Evolutionary conservation across 2,888 invertebrate genomes (phyloP).

Genomic region (Onthophagus sagittarius): DNA sequence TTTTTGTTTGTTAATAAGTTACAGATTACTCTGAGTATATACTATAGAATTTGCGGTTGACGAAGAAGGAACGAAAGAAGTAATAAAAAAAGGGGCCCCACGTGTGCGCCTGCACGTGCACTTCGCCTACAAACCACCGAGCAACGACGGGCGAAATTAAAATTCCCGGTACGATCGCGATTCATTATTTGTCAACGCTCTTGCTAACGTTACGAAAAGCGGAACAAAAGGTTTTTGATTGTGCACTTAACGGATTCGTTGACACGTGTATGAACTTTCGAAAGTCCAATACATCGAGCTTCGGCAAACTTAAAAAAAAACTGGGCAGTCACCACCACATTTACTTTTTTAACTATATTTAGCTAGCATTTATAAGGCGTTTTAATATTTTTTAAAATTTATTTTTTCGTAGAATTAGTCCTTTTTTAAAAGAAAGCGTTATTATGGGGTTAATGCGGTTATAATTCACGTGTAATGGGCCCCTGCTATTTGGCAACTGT

Average conservation of each 20-base stretch:
- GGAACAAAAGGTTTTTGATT: not conserved
- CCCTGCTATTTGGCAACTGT: not conserved
- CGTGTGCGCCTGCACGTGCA: not conserved
- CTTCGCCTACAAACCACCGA: not conserved
- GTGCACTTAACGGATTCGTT: not conserved
- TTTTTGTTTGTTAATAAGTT: no score
- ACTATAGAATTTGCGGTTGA: no score
- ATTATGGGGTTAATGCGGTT: not conserved
- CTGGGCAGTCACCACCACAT: not conserved
- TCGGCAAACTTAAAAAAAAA: not conserved
- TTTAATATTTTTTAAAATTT: no score
- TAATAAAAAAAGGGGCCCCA: not conserved
- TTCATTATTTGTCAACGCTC: not conserved
- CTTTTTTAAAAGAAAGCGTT: not conserved
- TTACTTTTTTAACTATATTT: not conserved
- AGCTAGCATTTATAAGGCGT: not conserved
- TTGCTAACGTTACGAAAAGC: not conserved
- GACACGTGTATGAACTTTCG: not conserved
- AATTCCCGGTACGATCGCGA: not conserved
- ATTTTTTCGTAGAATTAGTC: no score
- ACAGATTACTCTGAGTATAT: no score
- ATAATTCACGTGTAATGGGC: not conserved
- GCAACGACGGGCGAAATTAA: not conserved
- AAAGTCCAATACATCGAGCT: not conserved
- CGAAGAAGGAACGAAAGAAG: no score